Evolutionary conservation across 2,888 invertebrate genomes (phyloP).

Genomic region (Cheilosia urbana): DNA sequence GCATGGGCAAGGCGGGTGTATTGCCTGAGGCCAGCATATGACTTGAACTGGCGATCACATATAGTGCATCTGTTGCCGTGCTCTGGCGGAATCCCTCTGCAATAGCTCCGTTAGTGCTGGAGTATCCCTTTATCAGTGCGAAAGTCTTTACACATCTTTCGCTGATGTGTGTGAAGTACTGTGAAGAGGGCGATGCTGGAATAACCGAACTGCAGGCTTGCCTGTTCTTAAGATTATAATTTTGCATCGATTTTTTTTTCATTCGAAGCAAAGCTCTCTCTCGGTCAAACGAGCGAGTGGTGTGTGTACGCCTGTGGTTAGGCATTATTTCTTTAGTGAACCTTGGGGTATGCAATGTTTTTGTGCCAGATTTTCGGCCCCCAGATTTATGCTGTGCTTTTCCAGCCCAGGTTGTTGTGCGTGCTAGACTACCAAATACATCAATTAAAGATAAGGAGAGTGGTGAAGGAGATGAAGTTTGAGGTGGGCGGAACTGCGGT

Average conservation of each 20-base stretch:
- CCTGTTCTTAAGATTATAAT: not conserved
- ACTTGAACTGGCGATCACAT: not conserved
- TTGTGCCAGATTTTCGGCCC: too few relatives aligned
- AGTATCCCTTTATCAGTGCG: not conserved
- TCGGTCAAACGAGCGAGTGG: not conserved
- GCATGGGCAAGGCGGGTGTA: not conserved
- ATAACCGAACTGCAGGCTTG: not conserved
- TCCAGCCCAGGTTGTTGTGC: too few relatives aligned
- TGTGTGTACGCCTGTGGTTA: not conserved
- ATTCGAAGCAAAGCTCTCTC: not conserved
- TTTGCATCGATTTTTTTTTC: not conserved
- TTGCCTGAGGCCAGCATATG: not conserved
- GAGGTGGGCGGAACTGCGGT: too few relatives aligned
- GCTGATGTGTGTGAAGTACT: not conserved
- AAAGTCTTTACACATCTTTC: not conserved
- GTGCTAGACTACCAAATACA: too few relatives aligned
- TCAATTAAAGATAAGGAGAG: too few relatives aligned
- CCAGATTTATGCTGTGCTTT: too few relatives aligned
- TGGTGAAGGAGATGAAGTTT: too few relatives aligned
- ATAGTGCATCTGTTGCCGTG: not conserved
- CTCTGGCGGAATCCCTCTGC: not conserved
- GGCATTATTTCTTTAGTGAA: not conserved
- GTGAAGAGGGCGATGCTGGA: not conserved
- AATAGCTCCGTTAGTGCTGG: not conserved
- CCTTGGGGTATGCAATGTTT: too few relatives aligned